A percentile compares a stretch with the other conserved stretches of the same genome.
Conservation (phyloP, 2,888 invertebrate genomes). For the Psylliodes chrysocephalus region DNA sequence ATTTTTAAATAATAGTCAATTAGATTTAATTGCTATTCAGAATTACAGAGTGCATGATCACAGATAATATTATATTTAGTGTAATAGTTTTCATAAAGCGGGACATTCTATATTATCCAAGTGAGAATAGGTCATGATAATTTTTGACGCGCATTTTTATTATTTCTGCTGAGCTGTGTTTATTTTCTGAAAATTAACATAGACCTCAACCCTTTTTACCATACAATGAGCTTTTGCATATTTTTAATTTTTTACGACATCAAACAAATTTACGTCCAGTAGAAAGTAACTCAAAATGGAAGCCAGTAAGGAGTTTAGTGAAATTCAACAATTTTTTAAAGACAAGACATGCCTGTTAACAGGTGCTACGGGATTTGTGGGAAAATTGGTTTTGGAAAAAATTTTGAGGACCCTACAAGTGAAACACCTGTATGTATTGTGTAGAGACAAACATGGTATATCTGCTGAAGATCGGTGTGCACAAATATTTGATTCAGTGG, state of each 20-base stretch:
- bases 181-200: constrained; percentile 2
- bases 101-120: no score
- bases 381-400: constrained; percentile 52
- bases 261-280: background rate
- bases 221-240: constrained; percentile 13
- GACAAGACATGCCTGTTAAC: constrained; percentile 47
- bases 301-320: constrained; percentile 32
- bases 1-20: no score
- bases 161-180: background rate
- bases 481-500: constrained; percentile 44
- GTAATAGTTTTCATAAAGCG: no score
- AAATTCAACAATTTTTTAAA: constrained; percentile 47
- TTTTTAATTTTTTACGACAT: background rate
- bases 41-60: no score
- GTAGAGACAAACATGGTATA: constrained; percentile 54
- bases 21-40: no score
- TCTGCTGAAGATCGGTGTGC: constrained; percentile 40
- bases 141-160: background rate
- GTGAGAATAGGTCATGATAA: no score
- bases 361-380: constrained; percentile 49
- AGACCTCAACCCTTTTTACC: constrained; percentile 22
- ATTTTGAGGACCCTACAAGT: constrained; percentile 53
- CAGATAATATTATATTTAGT: no score
- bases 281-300: constrained; percentile 25
- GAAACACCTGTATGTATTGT: constrained; percentile 53